Evolutionary conservation across 2,888 invertebrate species (phyloP), one percentile per base, ranked within the genome.

Genomic region (Trichopria drosophilae): DNA sequence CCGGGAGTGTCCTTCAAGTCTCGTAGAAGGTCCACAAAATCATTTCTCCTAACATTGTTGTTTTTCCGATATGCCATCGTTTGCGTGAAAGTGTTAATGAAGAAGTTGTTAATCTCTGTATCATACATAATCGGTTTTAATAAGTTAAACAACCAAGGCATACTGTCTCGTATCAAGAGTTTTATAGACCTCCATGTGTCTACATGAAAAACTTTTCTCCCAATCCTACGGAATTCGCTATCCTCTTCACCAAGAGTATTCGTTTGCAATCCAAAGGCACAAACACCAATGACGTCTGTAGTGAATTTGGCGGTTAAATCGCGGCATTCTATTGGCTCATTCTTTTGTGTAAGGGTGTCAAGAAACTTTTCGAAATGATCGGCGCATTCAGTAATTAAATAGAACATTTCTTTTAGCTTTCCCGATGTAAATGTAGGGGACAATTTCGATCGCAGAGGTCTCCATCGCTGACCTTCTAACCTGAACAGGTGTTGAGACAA

Each of bases 341-440:
- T 48, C 7, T 51, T 55, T 6, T 23, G 44, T 0, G 57, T 55
- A 4, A 61, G 16, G 7, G 42, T 41, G 2, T 67, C 58, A 18
- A 76, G 26, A 55, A 69, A 67, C 1, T 54, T 49, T n/a, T 66
- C 64, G 5, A 78, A 64, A 40, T 71, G 60, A 7, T 70, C 56
- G 0, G 68, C 64, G 43, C 77, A 77, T 28, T 74, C 68, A 13
- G 68, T 49, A 6, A 79, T 53, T 7, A 76, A 63, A 26, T 67
- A 60, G 51, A 77, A 77, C 78, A 79, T 78, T n/a, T 68, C 67
- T 61, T 76, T 78, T 52, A 80, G 68, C 62, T 79, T 80, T 3
- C 77, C 79, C 0, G 77, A 75, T 2, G 79, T 77, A 58, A 80
- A 81, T 2, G 76, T 70, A 0, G 79, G 77, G 0, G 78, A 75